These are phyloP conservation scores for Mycetomoellerius zeteki DNA, from an alignment of 1,140 invertebrate species.

Conservation along the genomic window DNA sequence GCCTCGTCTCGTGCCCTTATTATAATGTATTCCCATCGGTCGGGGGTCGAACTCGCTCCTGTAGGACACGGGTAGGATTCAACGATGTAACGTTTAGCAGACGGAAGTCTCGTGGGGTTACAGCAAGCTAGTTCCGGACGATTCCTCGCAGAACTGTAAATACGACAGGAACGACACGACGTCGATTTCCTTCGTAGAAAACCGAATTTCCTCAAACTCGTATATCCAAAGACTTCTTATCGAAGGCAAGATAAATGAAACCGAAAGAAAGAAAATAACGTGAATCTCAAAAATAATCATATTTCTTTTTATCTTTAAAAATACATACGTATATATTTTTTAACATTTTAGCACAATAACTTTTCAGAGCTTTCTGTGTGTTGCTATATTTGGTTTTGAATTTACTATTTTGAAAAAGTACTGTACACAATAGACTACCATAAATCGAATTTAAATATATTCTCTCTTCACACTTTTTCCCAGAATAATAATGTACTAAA, in stretches of 20 bases:
- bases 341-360: not conserved
- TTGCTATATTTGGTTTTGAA: not conserved
- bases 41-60: slow-evolving; percentile 57
- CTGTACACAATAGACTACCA: not conserved
- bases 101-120: slow-evolving; percentile 72
- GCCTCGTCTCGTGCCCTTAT: slow-evolving; percentile 62
- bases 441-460: not conserved
- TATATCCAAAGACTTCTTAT: slow-evolving; percentile 25
- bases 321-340: not conserved
- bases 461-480: not conserved
- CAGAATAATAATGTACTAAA: not conserved
- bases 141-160: slow-evolving; percentile 68
- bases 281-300: not conserved
- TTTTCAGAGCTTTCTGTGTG: not conserved
- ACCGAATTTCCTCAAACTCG: slow-evolving; percentile 53
- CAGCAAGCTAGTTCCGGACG: slow-evolving; percentile 49
- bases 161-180: slow-evolving; percentile 66
- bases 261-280: not conserved
- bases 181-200: slow-evolving; percentile 61
- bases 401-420: not conserved
- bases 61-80: slow-evolving; percentile 57
- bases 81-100: slow-evolving; percentile 74
- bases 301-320: not conserved
- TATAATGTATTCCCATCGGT: slow-evolving; percentile 75
- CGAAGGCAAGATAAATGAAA: slow-evolving; percentile 33